Base-by-base conservation (phyloP, 2,888 invertebrate species). In the Meghimatium bilineatum region DNA sequence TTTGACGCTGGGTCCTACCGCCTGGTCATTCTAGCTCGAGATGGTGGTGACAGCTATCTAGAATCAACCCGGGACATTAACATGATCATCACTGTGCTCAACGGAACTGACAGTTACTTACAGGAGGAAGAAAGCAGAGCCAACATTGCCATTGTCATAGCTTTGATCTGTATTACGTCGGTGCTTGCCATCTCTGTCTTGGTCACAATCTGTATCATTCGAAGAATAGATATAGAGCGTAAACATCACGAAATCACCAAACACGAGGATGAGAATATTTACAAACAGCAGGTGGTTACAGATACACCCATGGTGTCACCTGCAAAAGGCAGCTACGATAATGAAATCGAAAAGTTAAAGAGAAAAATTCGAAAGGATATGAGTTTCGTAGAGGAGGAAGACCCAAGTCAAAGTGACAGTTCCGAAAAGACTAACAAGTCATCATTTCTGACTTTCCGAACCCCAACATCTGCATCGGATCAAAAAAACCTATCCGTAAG, bases 311-410 rank as follows among this genome's bases (percentile, higher is more conserved):
- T 72, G n/a, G 44, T 80, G 14, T 66, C 83, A 5, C 71, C 83
- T 8, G 17, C 32, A 5, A 69, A 29, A 26, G 86, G 86, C 29
- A 81, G 71, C 34, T 85, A 77, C 81, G 87, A 87, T 38, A 87
- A 83, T 1, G 91, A 91, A 79, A 87, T 88, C 20, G 89, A 89
- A 79, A 86, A 89, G 69, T 81, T 90, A 67, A 91, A 90, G 83
- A 87, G 89, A 79, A 89, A 89, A 36, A 89, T 89, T 26, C 89
- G 90, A 77, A 88, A 88, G 60, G 90, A 91, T 86, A 88, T 91
- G 72, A 90, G 91, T 85, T 91, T 90, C 85, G 90, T 88, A 0
- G 87, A 89, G 17, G 90, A 90, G 69, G 90, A 89, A 23, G 90
- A 89, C 34, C 80, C 75, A 29, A 87, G 87, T 49, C 86, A 88